Evolutionary conservation across 1,140 invertebrate genomes (phyloP), one percentile per base, ranked within the genome.

Genomic region (Cyclargus thomasi): DNA sequence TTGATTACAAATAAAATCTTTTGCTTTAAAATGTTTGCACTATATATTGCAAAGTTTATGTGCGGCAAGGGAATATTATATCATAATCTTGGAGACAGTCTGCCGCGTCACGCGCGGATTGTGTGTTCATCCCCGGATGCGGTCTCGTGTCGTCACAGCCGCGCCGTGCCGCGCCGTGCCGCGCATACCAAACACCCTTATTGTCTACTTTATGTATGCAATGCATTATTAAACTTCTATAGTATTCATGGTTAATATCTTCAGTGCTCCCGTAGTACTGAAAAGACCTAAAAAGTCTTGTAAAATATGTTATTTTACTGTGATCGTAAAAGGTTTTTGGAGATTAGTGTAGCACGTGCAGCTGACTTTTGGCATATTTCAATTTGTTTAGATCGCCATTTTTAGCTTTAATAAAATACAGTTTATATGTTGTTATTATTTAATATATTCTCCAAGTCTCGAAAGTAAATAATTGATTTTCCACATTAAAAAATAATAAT

Each of bases 31-130:
- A 29, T 29, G 2, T 47, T 8, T 47, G 39, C 39, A 47, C 14
- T 47, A 39, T 14, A 11, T 47, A 47, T 47, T 0, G 39, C 4
- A 29, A 29, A 11, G 6, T 47, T 47, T 47, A 47, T 47, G 39
- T 47, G 6, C 11, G 39, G 39, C 39, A 3, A 3, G 39, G 14
- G 39, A 47, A 47, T 47, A 35, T 35, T 35, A 35, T 35, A 47
- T 59, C 55, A 59, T 59, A 59, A 59, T 59, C 55, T 59, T 59
- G 55, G 55, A 59, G 20, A 59, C 20, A 20, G 55, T 6, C 5
- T 0, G 10, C 17, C 20, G 20, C 20, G 55, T 20, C 55, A 59
- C 55, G 55, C 55, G 18, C 18, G 18, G 6, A 20, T 20, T 59
- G 55, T 59, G 55, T 59, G 18, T 20, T 59, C 55, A 20, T 20